Base-by-base conservation (phyloP, 2,797 vertebrate genomes). In the Lepilemur septentrionalis region DNA sequence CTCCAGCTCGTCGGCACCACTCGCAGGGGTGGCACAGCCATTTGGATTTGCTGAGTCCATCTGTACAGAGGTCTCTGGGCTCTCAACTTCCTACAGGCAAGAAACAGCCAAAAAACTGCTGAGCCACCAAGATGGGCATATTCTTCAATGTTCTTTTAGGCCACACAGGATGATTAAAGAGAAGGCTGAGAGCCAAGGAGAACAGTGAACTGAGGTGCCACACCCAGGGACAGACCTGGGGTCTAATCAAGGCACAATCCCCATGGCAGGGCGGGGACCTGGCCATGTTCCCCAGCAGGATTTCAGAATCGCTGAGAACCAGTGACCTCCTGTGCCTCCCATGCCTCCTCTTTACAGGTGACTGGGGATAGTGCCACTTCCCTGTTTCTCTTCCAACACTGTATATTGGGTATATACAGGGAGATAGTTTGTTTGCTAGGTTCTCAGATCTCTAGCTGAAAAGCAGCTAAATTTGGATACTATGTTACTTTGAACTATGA, bases 201-300 rank as follows among this genome's bases (percentile, higher is more conserved):
- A 48, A 25, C 5, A 14, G 13, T 4, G 22, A 57, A 46, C 5
- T 4, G 2, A 28, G 52, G 38, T 1, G 17, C 7, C 70, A 46
- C 20, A 0, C 0, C 46, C 30, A 30, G 76, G 41, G 4, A 5
- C 2, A 30, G 70, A 30, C 0, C 3, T 20, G 35, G 35, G n/a
- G 59, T 20, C 38, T 20, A 4, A 0, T 2, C 5, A 3, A 55
- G 81, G 78, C 12, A 12, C 12, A 0, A 1, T 22, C 32, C 20
- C 7, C 8, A n/a, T 5, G 23, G 9, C 55, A 30, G 38, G 25
- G 32, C 6, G 7, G 48, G 50, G 43, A 61, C 7, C 20, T 18
- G 35, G 76, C 18, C 7, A 2, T 14, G 25, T 14, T 35, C 11
- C 69, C 72, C 50, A 30, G 15, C 2, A 18, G 55, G 55, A 20